phyloP scores from a whole-genome alignment of 1,140 invertebrate genomes.

The Penaeus vannamei region DNA sequence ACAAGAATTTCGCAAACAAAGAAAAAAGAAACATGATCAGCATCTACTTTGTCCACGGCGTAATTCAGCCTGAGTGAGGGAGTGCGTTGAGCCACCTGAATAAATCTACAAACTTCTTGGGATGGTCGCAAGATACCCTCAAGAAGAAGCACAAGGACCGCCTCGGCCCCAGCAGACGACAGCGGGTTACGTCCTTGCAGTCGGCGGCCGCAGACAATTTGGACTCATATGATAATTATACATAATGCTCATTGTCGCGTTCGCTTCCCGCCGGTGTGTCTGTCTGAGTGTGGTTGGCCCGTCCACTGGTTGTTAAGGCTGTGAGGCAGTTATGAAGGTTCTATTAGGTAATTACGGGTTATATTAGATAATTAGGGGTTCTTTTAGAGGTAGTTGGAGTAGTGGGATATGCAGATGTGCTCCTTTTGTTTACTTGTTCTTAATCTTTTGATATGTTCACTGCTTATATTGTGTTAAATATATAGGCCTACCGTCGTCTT shows the following conservation, averaged over 20 bases:
- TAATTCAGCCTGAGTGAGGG: no score
- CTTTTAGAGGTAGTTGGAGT: constrained; percentile 31
- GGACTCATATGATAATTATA: constrained; percentile 62
- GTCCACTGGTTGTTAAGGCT: constrained; percentile 13
- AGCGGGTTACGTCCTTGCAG: constrained; percentile 51
- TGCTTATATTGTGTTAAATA: no score
- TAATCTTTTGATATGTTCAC: not conserved
- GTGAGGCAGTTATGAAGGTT: constrained; percentile 15
- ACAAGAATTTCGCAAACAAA: no score
- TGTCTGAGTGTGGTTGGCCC: constrained; percentile 36
- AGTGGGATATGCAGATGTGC: not conserved
- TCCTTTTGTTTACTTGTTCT: not conserved
- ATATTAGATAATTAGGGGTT: constrained; percentile 44
- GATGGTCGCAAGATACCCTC: no score
- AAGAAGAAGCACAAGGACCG: no score
- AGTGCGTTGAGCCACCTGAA: no score
- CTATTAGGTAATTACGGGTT: constrained; percentile 40
- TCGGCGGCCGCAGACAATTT: constrained; percentile 52
- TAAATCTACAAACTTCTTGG: no score
- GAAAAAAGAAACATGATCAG: no score
- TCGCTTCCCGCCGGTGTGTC: constrained; percentile 57
- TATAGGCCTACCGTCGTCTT: no score
- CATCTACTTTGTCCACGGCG: no score
- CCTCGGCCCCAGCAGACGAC: not conserved
- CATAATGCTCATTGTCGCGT: constrained; percentile 64